phyloP scores from a whole-genome alignment of 2,888 invertebrate genomes.

The Halictus quadricinctus region DNA sequence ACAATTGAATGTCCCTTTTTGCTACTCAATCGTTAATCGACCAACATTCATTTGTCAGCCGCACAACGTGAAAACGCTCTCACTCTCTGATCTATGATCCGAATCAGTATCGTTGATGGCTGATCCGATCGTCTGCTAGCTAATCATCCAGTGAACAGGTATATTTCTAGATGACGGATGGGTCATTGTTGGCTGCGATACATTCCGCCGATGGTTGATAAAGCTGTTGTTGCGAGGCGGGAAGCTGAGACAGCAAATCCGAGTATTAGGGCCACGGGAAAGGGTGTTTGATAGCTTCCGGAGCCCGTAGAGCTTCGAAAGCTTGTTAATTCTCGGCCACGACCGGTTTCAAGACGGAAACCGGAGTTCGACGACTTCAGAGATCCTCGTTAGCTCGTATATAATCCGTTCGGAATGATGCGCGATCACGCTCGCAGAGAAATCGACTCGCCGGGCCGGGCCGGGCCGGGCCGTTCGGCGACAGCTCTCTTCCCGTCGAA shows the following conservation, averaged over 20 bases:
- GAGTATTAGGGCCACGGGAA: background rate
- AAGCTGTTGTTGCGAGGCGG: background rate
- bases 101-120: background rate
- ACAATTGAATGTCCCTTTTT: background rate
- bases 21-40: background rate
- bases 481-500: background rate
- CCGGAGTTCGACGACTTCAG: conserved; percentile 24
- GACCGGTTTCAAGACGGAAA: background rate
- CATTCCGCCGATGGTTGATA: background rate
- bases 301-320: conserved; percentile 13
- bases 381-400: conserved; percentile 2
- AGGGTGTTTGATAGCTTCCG: background rate
- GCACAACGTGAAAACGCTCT: background rate
- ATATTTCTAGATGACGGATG: background rate
- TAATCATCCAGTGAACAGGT: conserved; percentile 17
- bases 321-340: background rate
- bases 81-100: background rate
- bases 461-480: background rate
- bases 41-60: background rate
- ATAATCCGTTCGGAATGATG: conserved; percentile 25
- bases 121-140: background rate
- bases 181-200: background rate
- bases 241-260: background rate
- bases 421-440: background rate
- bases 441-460: background rate